phyloP scores from a whole-genome alignment of 2,113 vertebrate genomes.

The Enhydra lutris region DNA sequence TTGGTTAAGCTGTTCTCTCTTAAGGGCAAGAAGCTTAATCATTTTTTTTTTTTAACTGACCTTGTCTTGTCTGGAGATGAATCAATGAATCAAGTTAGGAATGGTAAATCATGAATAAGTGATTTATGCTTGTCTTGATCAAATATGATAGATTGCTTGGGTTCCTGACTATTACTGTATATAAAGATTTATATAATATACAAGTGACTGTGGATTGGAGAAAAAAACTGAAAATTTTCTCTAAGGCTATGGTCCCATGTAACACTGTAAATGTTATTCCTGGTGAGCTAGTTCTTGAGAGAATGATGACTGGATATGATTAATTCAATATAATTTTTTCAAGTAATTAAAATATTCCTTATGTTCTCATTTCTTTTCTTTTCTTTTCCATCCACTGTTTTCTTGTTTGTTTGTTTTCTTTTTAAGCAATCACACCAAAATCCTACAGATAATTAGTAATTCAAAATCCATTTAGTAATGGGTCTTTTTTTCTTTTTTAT shows the following conservation, averaged over 20 bases:
- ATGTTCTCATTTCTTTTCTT: neutral
- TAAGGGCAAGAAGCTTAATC: slow-evolving; percentile 81
- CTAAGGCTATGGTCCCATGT: neutral
- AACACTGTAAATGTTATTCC: slow-evolving; percentile 46
- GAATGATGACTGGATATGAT: neutral
- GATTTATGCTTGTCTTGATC: slow-evolving; percentile 83
- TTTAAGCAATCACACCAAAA: neutral
- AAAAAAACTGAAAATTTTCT: slow-evolving; percentile 67
- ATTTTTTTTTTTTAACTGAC: slow-evolving; percentile 75
- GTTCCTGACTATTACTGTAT: slow-evolving; percentile 76
- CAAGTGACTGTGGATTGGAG: slow-evolving; percentile 60
- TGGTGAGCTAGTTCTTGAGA: slow-evolving; percentile 15
- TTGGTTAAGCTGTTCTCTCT: slow-evolving; percentile 80
- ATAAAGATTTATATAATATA: slow-evolving; percentile 81
- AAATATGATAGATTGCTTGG: slow-evolving; percentile 81
- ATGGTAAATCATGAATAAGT: slow-evolving; percentile 84
- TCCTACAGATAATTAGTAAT: neutral
- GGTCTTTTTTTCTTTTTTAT: neutral
- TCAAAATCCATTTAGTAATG: neutral
- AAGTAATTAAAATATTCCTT: neutral
- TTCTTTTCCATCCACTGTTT: neutral
- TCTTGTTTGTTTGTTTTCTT: neutral
- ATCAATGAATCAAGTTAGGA: slow-evolving; percentile 85
- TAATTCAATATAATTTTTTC: neutral
- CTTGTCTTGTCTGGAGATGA: slow-evolving; percentile 84